phyloP scores from a whole-genome alignment of 2,888 invertebrate genomes.

The Polyommatus iphigenia region DNA sequence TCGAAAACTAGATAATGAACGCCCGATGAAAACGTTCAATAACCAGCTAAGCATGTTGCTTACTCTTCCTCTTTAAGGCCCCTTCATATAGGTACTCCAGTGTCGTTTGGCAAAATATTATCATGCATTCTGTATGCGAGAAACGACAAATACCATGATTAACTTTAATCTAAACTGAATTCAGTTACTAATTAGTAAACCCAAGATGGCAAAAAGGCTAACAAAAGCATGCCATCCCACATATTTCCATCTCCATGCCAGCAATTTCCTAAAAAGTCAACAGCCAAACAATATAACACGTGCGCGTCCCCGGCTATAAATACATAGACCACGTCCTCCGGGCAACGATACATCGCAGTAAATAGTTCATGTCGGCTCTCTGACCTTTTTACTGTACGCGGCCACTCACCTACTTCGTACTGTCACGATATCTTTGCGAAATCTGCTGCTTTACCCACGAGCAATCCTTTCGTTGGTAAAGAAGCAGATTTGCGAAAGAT shows the following conservation, averaged over 20 bases:
- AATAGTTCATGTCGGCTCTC: conserved; percentile 49
- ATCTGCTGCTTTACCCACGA: neutral
- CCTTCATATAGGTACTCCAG: no score
- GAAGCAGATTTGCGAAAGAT: no score
- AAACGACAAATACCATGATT: no score
- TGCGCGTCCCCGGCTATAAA: neutral
- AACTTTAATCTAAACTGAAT: no score
- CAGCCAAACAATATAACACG: neutral
- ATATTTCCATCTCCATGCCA: neutral
- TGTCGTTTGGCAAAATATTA: no score
- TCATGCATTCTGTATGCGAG: no score
- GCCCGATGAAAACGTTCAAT: no score
- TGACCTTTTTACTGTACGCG: conserved; percentile 60
- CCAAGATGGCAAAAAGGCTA: neutral
- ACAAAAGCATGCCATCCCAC: neutral
- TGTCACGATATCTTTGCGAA: neutral
- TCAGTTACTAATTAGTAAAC: no score
- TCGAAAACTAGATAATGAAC: no score
- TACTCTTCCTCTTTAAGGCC: no score
- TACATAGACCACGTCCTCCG: conserved; percentile 11
- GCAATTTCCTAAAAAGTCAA: neutral
- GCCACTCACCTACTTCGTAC: neutral
- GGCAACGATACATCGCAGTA: neutral
- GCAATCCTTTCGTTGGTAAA: no score
- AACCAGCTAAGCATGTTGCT: no score